Conservation (phyloP, 2,113 vertebrate genomes). For the Neotragus moschatus region DNA sequence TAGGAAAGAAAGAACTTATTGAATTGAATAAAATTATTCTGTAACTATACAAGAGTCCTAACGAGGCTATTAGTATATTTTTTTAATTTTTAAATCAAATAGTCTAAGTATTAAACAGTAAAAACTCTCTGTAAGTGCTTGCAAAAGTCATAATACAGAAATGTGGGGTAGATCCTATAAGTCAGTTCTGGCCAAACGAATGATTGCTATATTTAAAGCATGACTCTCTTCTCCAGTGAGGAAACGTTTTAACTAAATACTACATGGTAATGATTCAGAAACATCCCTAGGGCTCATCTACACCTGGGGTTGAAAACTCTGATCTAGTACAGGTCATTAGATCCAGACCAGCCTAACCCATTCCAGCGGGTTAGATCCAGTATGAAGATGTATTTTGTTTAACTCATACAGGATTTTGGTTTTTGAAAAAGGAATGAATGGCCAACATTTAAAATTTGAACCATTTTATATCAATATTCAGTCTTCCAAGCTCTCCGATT, state of each 20-base stretch:
- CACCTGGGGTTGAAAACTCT: not conserved
- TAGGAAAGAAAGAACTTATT: constrained; percentile 39
- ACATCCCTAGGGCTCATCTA: not conserved
- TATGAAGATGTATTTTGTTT: not conserved
- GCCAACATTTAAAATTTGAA: not conserved
- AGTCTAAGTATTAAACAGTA: constrained; percentile 42
- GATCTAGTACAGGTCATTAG: not conserved
- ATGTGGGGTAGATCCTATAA: not conserved
- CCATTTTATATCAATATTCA: not conserved
- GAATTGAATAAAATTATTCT: constrained; percentile 37
- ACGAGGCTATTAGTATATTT: not conserved
- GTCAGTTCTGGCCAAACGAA: not conserved
- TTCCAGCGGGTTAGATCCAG: not conserved
- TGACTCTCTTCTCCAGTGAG: not conserved
- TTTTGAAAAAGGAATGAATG: not conserved
- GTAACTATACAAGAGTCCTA: not conserved
- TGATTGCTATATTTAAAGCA: not conserved
- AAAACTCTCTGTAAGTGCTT: not conserved
- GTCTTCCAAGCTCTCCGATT: not conserved
- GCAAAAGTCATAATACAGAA: not conserved
- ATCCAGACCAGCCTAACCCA: not conserved
- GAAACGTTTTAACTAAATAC: not conserved
- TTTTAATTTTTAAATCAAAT: constrained; percentile 28
- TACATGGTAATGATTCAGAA: not conserved
- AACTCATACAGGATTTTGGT: not conserved